These are phyloP conservation scores for Melanotaenia pygmaea DNA, from an alignment of 2,797 vertebrate genomes.

Conservation along the genomic window DNA sequence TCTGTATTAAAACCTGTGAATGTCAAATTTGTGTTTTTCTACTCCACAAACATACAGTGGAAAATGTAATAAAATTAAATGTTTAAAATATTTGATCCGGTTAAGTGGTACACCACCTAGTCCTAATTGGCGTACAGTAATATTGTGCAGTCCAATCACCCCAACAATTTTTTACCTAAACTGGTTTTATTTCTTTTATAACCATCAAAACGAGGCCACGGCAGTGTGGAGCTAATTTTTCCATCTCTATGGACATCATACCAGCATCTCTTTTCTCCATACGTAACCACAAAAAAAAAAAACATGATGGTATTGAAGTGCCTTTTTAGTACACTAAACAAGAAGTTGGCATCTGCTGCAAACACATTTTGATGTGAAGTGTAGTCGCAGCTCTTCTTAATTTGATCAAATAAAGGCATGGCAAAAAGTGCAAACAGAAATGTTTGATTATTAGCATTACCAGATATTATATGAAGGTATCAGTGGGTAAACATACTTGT, in stretches of 20 bases:
- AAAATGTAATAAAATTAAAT: not conserved
- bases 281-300: slow-evolving; percentile 3
- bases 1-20: slow-evolving; percentile 1
- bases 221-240: not conserved
- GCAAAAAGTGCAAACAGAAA: slow-evolving; percentile 2
- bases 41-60: not conserved
- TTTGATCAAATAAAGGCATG: slow-evolving; percentile 13
- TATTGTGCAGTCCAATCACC: not conserved
- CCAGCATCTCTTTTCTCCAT: slow-evolving; percentile 4
- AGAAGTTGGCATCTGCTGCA: slow-evolving; percentile 24
- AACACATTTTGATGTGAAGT: slow-evolving; percentile 14
- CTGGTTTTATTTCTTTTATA: slow-evolving; percentile 21
- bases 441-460: not conserved
- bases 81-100: not conserved
- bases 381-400: slow-evolving; percentile 3
- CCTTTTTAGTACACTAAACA: slow-evolving; percentile 56
- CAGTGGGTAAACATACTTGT: slow-evolving; percentile 3
- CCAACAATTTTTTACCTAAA: not conserved
- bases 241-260: slow-evolving; percentile 10
- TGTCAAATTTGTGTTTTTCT: slow-evolving; percentile 2
- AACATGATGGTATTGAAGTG: slow-evolving; percentile 47
- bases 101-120: not conserved
- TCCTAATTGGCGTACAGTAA: not conserved
- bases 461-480: not conserved
- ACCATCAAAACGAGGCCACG: not conserved